Evolutionary conservation across 37 sponge, comb jelly and placozoan species (phyloP), one percentile per base, ranked within the genome.

Genomic region (Ianthella basta): DNA sequence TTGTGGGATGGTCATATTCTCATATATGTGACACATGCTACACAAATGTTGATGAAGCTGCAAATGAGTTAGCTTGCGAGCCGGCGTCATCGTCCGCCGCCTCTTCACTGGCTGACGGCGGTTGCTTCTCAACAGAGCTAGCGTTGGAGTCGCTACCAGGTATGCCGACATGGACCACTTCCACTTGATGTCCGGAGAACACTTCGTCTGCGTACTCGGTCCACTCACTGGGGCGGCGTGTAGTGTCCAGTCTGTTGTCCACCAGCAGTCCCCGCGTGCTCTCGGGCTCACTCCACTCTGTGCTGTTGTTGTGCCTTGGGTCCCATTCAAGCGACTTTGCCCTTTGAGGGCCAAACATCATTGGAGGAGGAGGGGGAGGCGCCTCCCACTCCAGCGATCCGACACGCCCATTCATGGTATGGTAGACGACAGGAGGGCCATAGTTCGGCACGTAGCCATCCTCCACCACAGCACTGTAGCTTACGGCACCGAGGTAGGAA

Each of bases 41-140:
- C 32, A 75, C 78, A 75, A 75, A 75, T 41, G 78, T 75, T 21
- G 78, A 75, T 4, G 44, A 75, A 24, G 23, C 78, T 41, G 78
- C 50, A 44, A 44, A 44, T 8, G 50, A 36, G 44, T 13, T 50
- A 15, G 54, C 54, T 2, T 40, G 54, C 15, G 78, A 75, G 38
- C 32, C 78, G 21, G 78, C 15, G 37, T 75, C n/a, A 23, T 41
- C 18, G 21, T 53, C 44, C n/a, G 4, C 72, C n/a, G 4, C 72
- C 4, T 70, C 72, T 2, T 41, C 78, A 41, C 40, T 44, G 25
- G 33, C 54, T 19, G 44, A 75, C n/a, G 19, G 44, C 0, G 78
- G 54, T 38, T 50, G 78, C 16, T 75, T 75, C 54, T 75, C 24
- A 50, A 75, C 15, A 4, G 78, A 75, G 44, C 37, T 36, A 12